These are phyloP conservation scores for Ciona savignyi DNA, from an alignment of 23 tunicate species.

Conservation along the genomic window DNA sequence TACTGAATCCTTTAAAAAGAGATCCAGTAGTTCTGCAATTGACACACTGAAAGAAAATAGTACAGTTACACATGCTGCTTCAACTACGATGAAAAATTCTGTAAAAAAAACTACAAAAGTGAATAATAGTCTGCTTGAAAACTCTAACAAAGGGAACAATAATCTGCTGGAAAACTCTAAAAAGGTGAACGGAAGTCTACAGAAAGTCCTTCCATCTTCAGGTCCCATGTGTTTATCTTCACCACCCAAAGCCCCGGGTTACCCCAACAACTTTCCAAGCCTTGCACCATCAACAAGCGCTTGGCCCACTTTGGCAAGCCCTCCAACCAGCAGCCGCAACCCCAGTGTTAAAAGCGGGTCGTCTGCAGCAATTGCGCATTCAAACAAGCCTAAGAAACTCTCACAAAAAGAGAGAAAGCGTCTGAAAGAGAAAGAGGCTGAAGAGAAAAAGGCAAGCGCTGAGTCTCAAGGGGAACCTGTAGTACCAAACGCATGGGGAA, in stretches of 20 bases:
- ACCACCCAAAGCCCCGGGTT: not conserved
- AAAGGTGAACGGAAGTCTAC: not conserved
- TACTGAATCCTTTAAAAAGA: too few species aligned
- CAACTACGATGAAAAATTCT: too few species aligned
- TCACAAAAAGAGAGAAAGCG: slow-evolving; percentile 51
- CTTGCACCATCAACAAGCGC: not conserved
- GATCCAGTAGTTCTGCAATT: too few species aligned
- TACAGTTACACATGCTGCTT: too few species aligned
- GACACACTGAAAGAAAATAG: too few species aligned
- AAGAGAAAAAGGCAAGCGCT: not conserved
- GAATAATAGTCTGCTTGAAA: too few species aligned
- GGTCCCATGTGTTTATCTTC: not conserved
- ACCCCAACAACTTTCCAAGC: slow-evolving; percentile 4
- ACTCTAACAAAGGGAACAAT: too few species aligned
- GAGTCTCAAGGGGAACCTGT: not conserved
- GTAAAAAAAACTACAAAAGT: too few species aligned
- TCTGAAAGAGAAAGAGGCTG: slow-evolving; percentile 13
- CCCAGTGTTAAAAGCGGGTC: not conserved
- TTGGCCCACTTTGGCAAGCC: not conserved
- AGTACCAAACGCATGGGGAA: slow-evolving; percentile 53
- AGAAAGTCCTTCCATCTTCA: not conserved
- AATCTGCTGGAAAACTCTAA: not conserved
- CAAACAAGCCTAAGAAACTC: slow-evolving; percentile 23
- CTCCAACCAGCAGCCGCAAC: not conserved
- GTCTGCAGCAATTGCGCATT: slow-evolving; percentile 1